Conservation (phyloP, 2,797 vertebrate species). For the Anabacerthia variegaticeps region DNA sequence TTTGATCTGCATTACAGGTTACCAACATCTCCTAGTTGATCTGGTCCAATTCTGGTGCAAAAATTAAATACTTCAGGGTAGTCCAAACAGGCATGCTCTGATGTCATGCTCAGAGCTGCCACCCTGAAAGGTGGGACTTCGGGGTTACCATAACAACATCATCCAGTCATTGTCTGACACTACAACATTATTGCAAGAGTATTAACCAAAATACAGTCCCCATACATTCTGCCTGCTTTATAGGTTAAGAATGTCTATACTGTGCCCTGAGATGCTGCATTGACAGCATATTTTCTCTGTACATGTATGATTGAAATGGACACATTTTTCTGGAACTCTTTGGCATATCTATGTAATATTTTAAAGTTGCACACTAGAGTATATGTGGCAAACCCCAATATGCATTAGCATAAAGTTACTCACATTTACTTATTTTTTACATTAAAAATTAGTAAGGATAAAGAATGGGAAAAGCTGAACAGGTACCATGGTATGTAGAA, state of each 20-base stretch:
- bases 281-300: background rate
- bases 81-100: conserved; percentile 8
- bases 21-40: background rate
- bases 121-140: conserved; percentile 32
- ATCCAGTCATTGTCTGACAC: conserved; percentile 34
- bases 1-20: background rate
- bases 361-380: background rate
- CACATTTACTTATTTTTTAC: conserved; percentile 1
- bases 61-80: conserved; percentile 7
- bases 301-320: background rate
- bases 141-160: conserved; percentile 47
- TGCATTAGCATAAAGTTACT: background rate
- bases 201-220: conserved; percentile 36
- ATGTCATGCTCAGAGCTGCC: conserved; percentile 3
- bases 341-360: background rate
- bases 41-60: background rate
- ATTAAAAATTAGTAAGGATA: background rate
- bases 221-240: background rate
- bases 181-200: background rate
- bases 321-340: conserved; percentile 28
- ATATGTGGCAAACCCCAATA: background rate
- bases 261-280: background rate
- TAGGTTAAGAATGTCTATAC: background rate
- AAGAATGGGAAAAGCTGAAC: background rate
- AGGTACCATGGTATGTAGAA: background rate